Conservation (phyloP, 1,140 invertebrate genomes). For the Drosophila chauvacae region DNA sequence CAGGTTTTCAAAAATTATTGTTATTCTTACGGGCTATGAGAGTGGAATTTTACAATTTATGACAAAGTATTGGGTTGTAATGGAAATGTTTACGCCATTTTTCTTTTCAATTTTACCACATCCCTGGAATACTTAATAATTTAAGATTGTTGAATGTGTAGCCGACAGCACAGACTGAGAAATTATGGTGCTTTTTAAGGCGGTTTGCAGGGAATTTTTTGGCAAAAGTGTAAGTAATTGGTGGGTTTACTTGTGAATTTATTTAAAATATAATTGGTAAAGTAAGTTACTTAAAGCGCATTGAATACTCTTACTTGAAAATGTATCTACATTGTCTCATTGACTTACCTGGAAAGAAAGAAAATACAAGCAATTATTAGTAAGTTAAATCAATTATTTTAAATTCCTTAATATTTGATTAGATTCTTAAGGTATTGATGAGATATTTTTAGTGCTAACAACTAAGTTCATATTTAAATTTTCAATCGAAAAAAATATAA, state of each 20-base stretch:
- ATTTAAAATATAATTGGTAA: background rate
- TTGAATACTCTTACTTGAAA: background rate
- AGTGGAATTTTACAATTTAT: constrained; percentile 25
- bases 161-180: background rate
- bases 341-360: constrained; percentile 59
- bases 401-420: no score
- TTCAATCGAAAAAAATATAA: no score
- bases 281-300: background rate
- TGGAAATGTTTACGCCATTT: constrained; percentile 1
- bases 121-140: background rate
- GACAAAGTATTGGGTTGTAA: background rate
- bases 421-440: no score
- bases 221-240: background rate
- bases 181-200: background rate
- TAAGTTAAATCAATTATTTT: background rate
- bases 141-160: background rate
- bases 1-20: constrained; percentile 44
- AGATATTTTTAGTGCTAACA: no score
- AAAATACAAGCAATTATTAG: constrained; percentile 9
- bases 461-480: no score
- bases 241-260: background rate
- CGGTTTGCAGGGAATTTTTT: background rate
- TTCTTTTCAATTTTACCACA: background rate
- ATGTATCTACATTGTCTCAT: background rate
- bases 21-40: constrained; percentile 39